Conservation (phyloP, 2,888 invertebrate genomes). For the Mythimna impura region DNA sequence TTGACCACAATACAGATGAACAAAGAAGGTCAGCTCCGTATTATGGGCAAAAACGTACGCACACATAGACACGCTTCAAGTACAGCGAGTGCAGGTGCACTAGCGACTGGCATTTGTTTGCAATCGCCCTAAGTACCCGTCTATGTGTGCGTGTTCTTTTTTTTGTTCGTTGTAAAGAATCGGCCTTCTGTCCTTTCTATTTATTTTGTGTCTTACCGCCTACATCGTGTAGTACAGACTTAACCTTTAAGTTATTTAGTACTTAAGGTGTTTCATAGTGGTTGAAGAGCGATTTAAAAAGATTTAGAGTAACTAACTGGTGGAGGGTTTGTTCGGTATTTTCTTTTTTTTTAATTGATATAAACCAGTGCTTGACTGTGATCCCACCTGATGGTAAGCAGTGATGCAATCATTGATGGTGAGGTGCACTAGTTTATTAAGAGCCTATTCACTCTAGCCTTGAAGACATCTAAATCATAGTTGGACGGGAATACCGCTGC, state of each 20-base stretch:
- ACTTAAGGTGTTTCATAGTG: constrained; percentile 47
- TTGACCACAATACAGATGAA: background rate
- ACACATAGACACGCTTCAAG: background rate
- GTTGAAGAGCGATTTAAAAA: constrained; percentile 30
- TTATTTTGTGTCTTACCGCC: constrained; percentile 19
- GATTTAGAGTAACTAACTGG: constrained; percentile 21
- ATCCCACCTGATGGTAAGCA: too few species aligned
- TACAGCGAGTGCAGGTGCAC: background rate
- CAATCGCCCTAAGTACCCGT: background rate
- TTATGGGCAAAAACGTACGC: background rate
- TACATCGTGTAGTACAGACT: constrained; percentile 51
- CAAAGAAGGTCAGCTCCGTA: background rate
- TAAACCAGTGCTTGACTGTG: too few species aligned
- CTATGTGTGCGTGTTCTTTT: background rate
- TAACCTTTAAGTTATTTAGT: constrained; percentile 66
- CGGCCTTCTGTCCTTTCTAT: background rate
- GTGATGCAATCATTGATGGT: too few species aligned
- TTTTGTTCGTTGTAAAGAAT: background rate
- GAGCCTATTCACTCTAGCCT: too few species aligned
- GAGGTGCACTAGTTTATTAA: too few species aligned
- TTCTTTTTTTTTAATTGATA: too few species aligned
- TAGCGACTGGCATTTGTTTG: background rate
- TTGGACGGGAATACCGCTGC: too few species aligned
- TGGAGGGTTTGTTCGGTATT: constrained; percentile 5
- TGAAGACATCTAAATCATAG: background rate